Conservation (phyloP, 2,888 invertebrate species). For the Pyrrhia umbra region DNA sequence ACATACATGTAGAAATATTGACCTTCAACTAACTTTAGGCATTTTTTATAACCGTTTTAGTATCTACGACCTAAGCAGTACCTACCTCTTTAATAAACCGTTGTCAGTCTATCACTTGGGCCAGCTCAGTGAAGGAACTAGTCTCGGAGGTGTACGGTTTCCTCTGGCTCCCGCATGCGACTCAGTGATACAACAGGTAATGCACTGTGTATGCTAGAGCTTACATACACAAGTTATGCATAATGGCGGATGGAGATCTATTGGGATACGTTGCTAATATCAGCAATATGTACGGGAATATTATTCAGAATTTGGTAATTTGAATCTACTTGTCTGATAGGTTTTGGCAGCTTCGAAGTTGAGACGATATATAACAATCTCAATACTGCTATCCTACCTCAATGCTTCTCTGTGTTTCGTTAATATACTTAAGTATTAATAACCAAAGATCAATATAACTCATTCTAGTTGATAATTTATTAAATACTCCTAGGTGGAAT, state of each 20-base stretch:
- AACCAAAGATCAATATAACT: too few species aligned
- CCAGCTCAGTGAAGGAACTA: conserved; percentile 35
- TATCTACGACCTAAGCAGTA: too few species aligned
- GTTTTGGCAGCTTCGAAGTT: not conserved
- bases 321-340: not conserved
- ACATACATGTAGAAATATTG: too few species aligned
- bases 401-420: not conserved
- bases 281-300: conserved; percentile 18
- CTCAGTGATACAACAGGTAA: conserved; percentile 68
- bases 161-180: conserved; percentile 64
- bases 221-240: conserved; percentile 50
- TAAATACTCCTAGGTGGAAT: too few species aligned
- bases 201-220: conserved; percentile 56
- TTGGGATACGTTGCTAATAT: conserved; percentile 36
- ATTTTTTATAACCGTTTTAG: too few species aligned
- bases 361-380: not conserved
- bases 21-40: too few species aligned
- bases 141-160: conserved; percentile 65
- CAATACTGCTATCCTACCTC: not conserved
- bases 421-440: too few species aligned
- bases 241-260: conserved; percentile 41
- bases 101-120: not conserved
- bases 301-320: conserved; percentile 10
- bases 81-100: not conserved
- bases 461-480: too few species aligned